These are phyloP conservation scores for Falco novaeseelandiae DNA, from an alignment of 2,797 vertebrate species.

Conservation along the genomic window DNA sequence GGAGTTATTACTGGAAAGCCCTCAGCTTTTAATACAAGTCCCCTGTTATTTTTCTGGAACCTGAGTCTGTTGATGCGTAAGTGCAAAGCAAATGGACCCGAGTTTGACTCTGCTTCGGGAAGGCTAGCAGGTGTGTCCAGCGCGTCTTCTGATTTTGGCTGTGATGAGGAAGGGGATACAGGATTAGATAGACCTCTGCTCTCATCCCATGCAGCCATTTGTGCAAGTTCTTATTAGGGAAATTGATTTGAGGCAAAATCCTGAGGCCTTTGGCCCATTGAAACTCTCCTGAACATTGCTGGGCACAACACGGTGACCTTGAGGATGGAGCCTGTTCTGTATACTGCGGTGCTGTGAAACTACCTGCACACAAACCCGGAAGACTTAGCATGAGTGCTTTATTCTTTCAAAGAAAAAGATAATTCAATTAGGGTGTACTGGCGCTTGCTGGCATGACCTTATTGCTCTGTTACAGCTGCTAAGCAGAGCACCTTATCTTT, in stretches of 20 bases:
- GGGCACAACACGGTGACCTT: background rate
- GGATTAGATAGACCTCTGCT: background rate
- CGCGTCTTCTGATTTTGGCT: background rate
- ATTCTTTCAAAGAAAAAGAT: background rate
- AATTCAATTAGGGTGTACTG: background rate
- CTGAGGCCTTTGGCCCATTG: background rate
- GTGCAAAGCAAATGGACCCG: background rate
- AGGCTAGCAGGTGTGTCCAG: background rate
- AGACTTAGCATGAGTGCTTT: background rate
- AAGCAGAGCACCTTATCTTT: background rate
- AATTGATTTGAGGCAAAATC: background rate
- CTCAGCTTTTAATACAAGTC: background rate
- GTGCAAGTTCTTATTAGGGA: background rate
- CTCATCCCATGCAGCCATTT: background rate
- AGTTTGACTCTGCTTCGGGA: background rate
- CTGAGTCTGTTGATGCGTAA: background rate
- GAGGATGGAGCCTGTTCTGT: background rate
- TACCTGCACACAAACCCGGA: background rate
- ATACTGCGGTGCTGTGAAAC: background rate
- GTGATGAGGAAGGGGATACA: background rate
- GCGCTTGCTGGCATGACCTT: background rate
- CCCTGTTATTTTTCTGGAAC: background rate
- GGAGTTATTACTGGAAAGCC: conserved; percentile 13
- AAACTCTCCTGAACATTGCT: background rate
- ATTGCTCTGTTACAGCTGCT: background rate